Base-by-base conservation (phyloP, 2,888 invertebrate genomes). In the Abrostola tripartita region DNA sequence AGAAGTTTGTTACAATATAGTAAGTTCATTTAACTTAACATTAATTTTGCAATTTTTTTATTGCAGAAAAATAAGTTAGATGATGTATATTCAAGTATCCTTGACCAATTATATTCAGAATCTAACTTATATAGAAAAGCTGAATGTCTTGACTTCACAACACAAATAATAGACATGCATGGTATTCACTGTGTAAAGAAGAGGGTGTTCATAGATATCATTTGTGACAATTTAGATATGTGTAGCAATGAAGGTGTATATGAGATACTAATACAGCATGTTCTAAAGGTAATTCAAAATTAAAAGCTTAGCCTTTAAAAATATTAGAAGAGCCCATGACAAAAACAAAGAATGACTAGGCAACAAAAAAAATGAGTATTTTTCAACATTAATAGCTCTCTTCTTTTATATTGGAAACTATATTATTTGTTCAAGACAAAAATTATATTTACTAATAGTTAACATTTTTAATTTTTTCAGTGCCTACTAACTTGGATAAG, bases 121-220 rank as follows among this genome's bases (percentile, higher is more conserved):
- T 82, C 90, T 0, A 93, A 93, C 75, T 78, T 94, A 61, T 81
- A 90, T 61, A 86, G 90, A 63, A 94, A 93, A 76, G 86, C 84
- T 41, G 75, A 76, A 52, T 86, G 85, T 65, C 86, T 93, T 11
- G 74, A 75, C n/a, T 91, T 90, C 63, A 68, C 85, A 0, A 89
- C 81, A 42, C 81, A 82, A 42, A 64, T 93, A 40, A 87, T 93
- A 61, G 73, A 84, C 42, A 80, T 89, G 51, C 86, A 89, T 74
- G 86, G 89, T 66, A 78, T 89, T 0, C 84, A 92, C 42, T 92
- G 92, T 83, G 84, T 85, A 0, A 90, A 85, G 64, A 87, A 84
- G 61, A 88, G 82, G 68, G 82, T 82, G 37, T 88, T 92, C 61
- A 87, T 85, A 76, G 65, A 71, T 14, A 81, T 93, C 1, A 80